Base-by-base conservation (phyloP, 2,888 invertebrate genomes). In the Sylvicola fuscatus region DNA sequence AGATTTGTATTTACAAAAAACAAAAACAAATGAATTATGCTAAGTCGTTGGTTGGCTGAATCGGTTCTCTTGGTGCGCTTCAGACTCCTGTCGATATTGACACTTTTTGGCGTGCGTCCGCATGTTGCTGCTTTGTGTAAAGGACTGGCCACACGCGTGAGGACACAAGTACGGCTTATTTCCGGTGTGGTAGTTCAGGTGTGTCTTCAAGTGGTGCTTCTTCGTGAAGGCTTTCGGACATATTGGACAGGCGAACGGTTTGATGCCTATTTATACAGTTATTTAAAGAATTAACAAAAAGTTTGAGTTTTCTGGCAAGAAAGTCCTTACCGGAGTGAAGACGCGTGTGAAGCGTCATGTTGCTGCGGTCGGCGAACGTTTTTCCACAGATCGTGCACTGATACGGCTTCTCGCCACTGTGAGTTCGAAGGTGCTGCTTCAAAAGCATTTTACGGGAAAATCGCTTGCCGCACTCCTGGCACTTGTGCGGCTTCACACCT, bases 71-170 rank as follows among this genome's bases (percentile, higher is more conserved):
- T n/a, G n/a, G n/a, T n/a, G n/a, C n/a, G n/a, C n/a, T n/a, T n/a
- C n/a, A n/a, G 21, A 21, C 8, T 21, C 21, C 8, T 21, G 53
- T 35, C 51, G 47, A 35, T 52, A 55, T 42, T 58, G 55, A 46
- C 83, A 84, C 52, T 82, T 83, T 55, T 83, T 82, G 48, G 71
- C 69, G 51, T 84, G 83, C 1, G 83, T 84, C 43, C 83, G 65
- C 83, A 83, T 84, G 49, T 84, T 84, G 45, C 81, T 81, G 33
- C 81, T 81, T 54, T 83, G 83, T 0, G 82, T 81, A 52, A 84
- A 84, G 10, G 75, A 68, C 28, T 82, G 65, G 11, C 72, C 72
- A 51, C 83, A 84, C 38, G 50, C 62, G 53, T 65, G 64, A 14
- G 69, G 65, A 47, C 76, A 77, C n/a, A 66, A 62, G 50, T 83